Evolutionary conservation across 2,797 vertebrate species (phyloP), one percentile per base, ranked within the genome.

Genomic region (Lacerta viridis): DNA sequence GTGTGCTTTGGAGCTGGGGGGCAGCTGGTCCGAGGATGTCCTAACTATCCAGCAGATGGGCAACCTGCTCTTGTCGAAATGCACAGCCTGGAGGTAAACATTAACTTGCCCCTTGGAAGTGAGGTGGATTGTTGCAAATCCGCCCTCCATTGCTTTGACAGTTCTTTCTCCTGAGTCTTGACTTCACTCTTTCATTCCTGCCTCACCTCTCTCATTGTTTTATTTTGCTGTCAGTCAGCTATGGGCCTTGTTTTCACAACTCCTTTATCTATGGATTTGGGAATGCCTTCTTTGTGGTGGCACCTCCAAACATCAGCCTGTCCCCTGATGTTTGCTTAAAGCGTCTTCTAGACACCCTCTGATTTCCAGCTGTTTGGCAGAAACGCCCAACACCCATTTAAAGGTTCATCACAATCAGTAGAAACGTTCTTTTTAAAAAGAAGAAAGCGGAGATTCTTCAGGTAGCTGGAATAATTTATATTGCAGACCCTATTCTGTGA

Each of bases 1-100:
- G 95, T 97, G 88, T 98, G 98, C 92, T 98, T 99, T 6, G 98
- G 98, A 18, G 97, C 98, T 0, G 95, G 97, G 11, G 98, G 98
- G 4, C 98, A 98, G 91, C 95, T 99, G 93, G 93, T 98, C 13
- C 95, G 96, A 84, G 97, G 95, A 89, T 93, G 91, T 84, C 97
- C 98, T 36, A 95, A 96, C 18, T 36, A 82, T 23, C 97, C 97
- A 36, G 88, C 94, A 0, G 96, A 97, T 82, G 97, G 98, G 61
- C 97, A 96, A 13, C 93, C 93, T 0, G 96, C 97, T 80, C 95
- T 92, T 0, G 95, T 98, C 1, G 97, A 99, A 91, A 92, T 99
- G 74, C 98, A 98, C 95, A 99, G 98, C 94, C 92, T 98, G 91
- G 98, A 99, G 97, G 98, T 98, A 95, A 78, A 72, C 3, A 50